Evolutionary conservation across 1,140 invertebrate genomes (phyloP), one percentile per base, ranked within the genome.

Genomic region (Plectrocnemia conspersa): DNA sequence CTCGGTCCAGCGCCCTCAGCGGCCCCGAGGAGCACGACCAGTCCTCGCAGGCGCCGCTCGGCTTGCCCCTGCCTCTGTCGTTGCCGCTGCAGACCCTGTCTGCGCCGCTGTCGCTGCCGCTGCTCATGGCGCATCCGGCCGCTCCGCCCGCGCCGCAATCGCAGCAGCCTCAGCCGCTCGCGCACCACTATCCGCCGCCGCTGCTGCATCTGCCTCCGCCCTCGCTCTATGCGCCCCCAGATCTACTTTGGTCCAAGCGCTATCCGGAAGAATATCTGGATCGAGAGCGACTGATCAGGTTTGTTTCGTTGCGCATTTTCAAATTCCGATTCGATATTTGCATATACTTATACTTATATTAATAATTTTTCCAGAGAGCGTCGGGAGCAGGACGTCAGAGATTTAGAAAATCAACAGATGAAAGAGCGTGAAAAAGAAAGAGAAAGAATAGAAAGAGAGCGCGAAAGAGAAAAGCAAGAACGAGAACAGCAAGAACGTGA

Each of bases 1-100:
- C 81, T 58, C 73, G 80, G 45, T 81, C 80, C 52, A 82, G 80
- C 59, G 82, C 81, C 22, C 70, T 83, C 32, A 82, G 81, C 66
- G 75, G 65, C 24, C 64, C 76, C 58, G 78, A 80, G 66, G 75
- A 79, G 49, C 73, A 71, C 15, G 67, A 66, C 80, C 52, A 82
- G 79, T 59, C 81, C 81, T 23, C 70, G 82, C 32, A 82, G 80
- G 65, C 74, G 65, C 19, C 65, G 74, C 59, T 77, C 79, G 66
- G 75, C 78, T 48, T 72, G 70, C 13, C 66, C 66, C 18, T 60
- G 60, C 6, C 66, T 65, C 35, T 65, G 64, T 7, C 67, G 68
- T 21, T 52, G 60, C 22, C 55, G 62, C 63, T 6, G 64, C 65
- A 23, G 63, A 45, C 18, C 57, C 64, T n/a, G 36, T 55, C 56